These are phyloP conservation scores for Drosophila emarginata DNA, from an alignment of 2,888 invertebrate genomes.

Conservation along the genomic window DNA sequence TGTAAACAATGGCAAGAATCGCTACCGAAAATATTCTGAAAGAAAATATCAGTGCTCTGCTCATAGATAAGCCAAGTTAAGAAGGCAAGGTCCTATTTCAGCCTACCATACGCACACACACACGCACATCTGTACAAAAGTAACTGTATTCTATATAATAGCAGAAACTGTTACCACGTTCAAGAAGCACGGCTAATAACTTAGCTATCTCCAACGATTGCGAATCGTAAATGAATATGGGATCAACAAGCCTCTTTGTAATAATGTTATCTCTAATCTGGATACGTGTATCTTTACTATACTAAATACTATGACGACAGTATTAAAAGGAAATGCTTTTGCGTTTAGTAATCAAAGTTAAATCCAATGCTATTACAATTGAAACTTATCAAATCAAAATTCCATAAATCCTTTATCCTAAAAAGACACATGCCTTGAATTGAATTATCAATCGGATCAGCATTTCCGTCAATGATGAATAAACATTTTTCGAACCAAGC, in stretches of 20 bases:
- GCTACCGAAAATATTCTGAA: conserved; percentile 49
- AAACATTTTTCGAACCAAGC: conserved; percentile 17
- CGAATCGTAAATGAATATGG: background rate
- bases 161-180: conserved; percentile 26
- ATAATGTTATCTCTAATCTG: background rate
- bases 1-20: conserved; percentile 41
- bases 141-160: conserved; percentile 46
- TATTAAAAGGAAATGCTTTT: background rate
- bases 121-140: background rate
- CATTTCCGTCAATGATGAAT: conserved; percentile 43
- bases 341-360: background rate
- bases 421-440: background rate
- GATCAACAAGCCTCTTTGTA: background rate
- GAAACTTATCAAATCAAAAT: no score
- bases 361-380: no score
- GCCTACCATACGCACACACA: background rate
- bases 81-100: conserved; percentile 26
- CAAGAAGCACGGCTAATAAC: conserved; percentile 31
- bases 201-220: conserved; percentile 15
- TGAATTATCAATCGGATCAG: conserved; percentile 29
- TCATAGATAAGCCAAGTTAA: conserved; percentile 43
- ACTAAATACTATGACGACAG: background rate
- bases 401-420: background rate
- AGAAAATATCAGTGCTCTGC: conserved; percentile 19
- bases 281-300: background rate